Conservation (phyloP, 2,797 vertebrate genomes). For the Alosa sapidissima region DNA sequence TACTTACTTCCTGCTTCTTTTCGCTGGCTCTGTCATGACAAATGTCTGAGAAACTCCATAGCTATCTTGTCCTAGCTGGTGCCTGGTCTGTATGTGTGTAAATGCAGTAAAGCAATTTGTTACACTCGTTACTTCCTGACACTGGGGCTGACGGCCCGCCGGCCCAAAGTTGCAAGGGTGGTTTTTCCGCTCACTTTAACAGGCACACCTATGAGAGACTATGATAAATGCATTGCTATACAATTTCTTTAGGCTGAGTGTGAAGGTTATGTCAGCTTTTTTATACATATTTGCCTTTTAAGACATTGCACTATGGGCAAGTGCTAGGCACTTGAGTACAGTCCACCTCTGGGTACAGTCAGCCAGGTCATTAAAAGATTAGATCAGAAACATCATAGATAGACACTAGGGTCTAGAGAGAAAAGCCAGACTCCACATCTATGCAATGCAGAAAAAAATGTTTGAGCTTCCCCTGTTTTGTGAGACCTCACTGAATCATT, state of each 20-base stretch:
- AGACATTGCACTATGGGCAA: neutral
- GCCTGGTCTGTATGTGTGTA: too few species aligned
- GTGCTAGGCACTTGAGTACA: neutral
- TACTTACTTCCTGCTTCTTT: too few species aligned
- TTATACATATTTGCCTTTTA: neutral
- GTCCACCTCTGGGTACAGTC: neutral
- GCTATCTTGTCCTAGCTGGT: too few species aligned
- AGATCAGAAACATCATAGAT: slow-evolving; percentile 8
- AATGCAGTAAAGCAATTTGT: too few species aligned
- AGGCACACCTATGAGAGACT: neutral
- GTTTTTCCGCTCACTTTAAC: too few species aligned
- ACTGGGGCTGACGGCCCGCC: too few species aligned
- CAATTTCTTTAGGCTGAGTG: neutral
- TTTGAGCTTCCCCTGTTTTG: neutral
- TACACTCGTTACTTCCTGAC: too few species aligned
- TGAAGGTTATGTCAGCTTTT: neutral
- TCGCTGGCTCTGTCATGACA: too few species aligned
- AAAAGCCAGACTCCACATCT: neutral
- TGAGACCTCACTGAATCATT: slow-evolving; percentile 1
- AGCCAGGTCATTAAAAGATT: slow-evolving; percentile 18
- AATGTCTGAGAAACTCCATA: too few species aligned
- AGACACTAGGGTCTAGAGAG: neutral
- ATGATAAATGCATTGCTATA: neutral
- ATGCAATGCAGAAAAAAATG: neutral
- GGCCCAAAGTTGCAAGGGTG: too few species aligned